Evolutionary conservation across 2,888 invertebrate species (phyloP).

Genomic region (Schrankia costaestrigalis): DNA sequence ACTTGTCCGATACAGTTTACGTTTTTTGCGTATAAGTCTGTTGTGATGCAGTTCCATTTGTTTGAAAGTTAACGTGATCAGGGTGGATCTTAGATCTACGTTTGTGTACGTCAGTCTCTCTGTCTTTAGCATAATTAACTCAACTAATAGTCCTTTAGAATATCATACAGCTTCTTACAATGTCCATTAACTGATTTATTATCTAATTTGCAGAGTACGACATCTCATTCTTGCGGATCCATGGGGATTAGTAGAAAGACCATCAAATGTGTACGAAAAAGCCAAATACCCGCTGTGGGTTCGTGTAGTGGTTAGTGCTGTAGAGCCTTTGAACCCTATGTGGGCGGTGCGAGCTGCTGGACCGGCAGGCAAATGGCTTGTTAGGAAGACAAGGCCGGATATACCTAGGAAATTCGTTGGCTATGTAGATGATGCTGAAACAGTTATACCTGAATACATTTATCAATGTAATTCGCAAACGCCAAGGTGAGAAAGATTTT

Average conservation of each 20-base stretch:
- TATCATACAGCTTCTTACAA: too few relatives aligned
- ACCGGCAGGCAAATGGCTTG: conserved; percentile 92
- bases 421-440: conserved; percentile 83
- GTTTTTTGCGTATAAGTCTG: too few relatives aligned
- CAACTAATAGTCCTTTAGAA: too few relatives aligned
- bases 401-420: conserved; percentile 89
- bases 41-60: too few relatives aligned
- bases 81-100: too few relatives aligned
- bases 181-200: too few relatives aligned
- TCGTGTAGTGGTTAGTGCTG: conserved; percentile 86
- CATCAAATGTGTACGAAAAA: conserved; percentile 80
- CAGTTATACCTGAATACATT: conserved; percentile 92
- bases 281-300: conserved; percentile 90
- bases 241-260: conserved; percentile 89
- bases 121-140: too few relatives aligned
- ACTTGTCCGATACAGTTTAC: too few relatives aligned
- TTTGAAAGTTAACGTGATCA: too few relatives aligned
- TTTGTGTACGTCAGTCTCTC: too few relatives aligned
- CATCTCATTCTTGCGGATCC: conserved; percentile 97
- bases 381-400: conserved; percentile 93
- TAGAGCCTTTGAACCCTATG: conserved; percentile 94
- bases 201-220: conserved; percentile 89
- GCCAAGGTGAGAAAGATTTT: conserved; percentile 83
- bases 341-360: conserved; percentile 95
- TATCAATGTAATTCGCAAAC: conserved; percentile 97